Conservation (phyloP, 2,113 vertebrate genomes). For the Pterophyllum scalare region DNA sequence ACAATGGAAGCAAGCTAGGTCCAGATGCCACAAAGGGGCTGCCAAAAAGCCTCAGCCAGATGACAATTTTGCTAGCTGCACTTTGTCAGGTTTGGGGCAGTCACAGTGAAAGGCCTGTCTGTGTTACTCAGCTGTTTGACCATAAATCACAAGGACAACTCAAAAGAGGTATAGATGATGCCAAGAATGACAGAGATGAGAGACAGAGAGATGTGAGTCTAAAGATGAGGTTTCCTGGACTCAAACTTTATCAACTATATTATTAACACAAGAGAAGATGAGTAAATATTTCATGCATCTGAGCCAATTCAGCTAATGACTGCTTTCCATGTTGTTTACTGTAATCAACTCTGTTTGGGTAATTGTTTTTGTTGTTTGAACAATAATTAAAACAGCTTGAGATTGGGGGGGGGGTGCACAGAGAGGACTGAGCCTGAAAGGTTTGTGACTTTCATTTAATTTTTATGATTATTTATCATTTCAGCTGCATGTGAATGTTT, state of each 20-base stretch:
- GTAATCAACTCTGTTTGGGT: slow-evolving; percentile 1
- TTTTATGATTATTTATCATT: slow-evolving; percentile 8
- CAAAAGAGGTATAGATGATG: not conserved
- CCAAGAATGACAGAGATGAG: not conserved
- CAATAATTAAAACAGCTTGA: slow-evolving; percentile 5
- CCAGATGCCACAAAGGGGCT: not conserved
- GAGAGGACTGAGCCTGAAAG: not conserved
- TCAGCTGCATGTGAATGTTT: not conserved
- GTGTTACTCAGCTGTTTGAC: slow-evolving; percentile 6
- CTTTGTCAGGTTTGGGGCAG: not conserved
- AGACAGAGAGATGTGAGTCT: not conserved
- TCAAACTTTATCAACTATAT: not conserved
- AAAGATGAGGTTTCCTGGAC: not conserved
- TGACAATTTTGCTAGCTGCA: not conserved
- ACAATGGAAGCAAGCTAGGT: too few species aligned
- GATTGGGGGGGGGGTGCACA: accelerated
- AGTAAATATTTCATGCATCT: not conserved
- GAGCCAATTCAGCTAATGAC: not conserved
- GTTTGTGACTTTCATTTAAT: not conserved
- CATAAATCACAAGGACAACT: not conserved
- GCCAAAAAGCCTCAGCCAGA: too few species aligned
- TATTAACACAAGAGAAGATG: not conserved
- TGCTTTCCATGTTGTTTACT: not conserved
- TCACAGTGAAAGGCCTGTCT: not conserved
- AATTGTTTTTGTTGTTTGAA: not conserved